A percentile compares a stretch with the other conserved stretches of the same genome.
These are phyloP conservation scores for Muntiacus muntjak DNA, from an alignment of 2,113 vertebrate genomes.

Conservation along the genomic window DNA sequence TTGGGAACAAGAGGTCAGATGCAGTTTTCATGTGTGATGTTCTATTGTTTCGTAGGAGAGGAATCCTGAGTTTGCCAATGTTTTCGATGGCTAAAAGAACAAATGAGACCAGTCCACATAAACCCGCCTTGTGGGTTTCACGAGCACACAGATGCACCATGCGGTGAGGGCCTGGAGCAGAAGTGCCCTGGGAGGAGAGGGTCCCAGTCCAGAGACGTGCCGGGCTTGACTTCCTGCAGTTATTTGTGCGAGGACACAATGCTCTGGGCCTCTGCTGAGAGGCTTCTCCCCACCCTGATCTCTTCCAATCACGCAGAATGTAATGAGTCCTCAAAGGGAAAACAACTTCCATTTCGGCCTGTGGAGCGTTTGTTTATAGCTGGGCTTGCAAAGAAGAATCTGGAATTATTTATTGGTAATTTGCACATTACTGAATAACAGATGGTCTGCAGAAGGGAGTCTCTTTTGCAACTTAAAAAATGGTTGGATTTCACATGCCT, in stretches of 20 bases:
- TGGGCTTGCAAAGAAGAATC: constrained; percentile 72
- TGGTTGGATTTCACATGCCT: constrained; percentile 46
- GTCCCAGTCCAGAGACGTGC: neutral
- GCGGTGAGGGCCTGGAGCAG: neutral
- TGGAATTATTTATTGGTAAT: constrained; percentile 82
- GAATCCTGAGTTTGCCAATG: neutral
- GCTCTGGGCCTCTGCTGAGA: constrained; percentile 19
- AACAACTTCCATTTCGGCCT: constrained; percentile 61
- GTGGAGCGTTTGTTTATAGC: constrained; percentile 73
- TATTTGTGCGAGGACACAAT: neutral
- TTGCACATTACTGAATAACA: constrained; percentile 79
- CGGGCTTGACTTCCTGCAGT: neutral
- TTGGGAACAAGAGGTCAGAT: constrained; percentile 23
- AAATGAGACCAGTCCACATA: neutral
- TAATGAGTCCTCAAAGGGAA: constrained; percentile 62
- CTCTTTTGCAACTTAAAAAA: constrained; percentile 63
- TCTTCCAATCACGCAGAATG: constrained; percentile 32
- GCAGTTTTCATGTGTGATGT: constrained; percentile 53
- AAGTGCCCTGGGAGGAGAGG: neutral
- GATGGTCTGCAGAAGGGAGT: constrained; percentile 73
- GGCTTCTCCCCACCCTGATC: neutral
- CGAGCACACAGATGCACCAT: neutral
- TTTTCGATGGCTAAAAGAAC: constrained; percentile 30
- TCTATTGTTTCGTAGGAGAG: constrained; percentile 54
- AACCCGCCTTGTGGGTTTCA: neutral